phyloP scores from a whole-genome alignment of 2,113 vertebrate species.

The Ia io region DNA sequence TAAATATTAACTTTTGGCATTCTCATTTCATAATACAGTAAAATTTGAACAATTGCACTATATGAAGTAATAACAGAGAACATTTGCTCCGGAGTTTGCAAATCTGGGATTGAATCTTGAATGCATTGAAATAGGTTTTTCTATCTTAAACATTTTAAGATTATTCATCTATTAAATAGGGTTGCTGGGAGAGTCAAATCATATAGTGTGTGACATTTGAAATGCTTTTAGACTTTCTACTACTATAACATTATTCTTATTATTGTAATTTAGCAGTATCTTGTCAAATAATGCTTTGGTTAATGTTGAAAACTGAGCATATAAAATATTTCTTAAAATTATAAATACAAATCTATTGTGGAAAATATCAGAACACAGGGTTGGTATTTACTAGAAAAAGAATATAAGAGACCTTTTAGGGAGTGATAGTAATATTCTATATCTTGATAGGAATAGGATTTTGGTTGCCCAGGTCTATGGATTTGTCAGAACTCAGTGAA shows the following conservation, averaged over 20 bases:
- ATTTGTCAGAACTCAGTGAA: neutral
- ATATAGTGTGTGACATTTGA: neutral
- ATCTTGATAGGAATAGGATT: neutral
- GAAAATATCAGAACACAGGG: neutral
- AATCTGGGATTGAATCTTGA: neutral
- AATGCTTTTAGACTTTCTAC: neutral
- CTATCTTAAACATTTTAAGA: neutral
- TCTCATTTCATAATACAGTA: neutral
- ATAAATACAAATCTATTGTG: neutral
- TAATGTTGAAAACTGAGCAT: neutral
- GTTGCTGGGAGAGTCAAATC: neutral
- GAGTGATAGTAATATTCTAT: neutral
- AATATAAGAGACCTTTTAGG: too few relatives aligned
- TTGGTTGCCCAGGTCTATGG: too few relatives aligned
- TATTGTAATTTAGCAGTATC: neutral
- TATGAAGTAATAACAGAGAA: neutral
- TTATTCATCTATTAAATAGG: neutral
- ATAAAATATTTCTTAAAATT: neutral
- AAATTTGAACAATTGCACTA: neutral
- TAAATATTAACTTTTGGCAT: neutral
- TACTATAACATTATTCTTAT: neutral
- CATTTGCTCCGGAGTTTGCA: neutral
- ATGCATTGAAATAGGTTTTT: neutral
- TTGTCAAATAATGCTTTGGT: neutral
- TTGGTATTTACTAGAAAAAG: neutral